Evolutionary conservation across 1,140 invertebrate species (phyloP), one percentile per base, ranked within the genome.

Genomic region (Drosophila ananassae): DNA sequence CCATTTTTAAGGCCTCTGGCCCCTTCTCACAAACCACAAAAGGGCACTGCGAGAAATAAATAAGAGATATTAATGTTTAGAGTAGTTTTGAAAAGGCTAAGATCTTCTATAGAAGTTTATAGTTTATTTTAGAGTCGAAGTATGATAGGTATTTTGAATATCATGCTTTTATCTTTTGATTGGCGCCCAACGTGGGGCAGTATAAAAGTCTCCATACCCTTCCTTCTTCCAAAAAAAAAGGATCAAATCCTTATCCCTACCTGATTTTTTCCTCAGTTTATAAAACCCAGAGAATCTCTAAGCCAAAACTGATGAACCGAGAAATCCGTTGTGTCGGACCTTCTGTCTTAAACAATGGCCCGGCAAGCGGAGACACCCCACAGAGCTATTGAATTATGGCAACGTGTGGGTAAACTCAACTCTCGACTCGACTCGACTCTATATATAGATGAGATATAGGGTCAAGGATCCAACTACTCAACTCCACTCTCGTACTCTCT

Each of bases 1-100:
- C 61, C 80, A 77, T 85, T 84, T 84, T 85, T 80, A 85, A 85
- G 62, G 61, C 55, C 59, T 9, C 41, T 30, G 24, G 7, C 25
- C 17, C 13, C 10, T 7, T 22, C 3, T n/a, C 9, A 13, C 21
- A 10, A 22, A 10, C 17, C 17, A 9, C 44, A 47, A 17, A 21
- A 12, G 9, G 9, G 12, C 44, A 47, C 44, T 47, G 44, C 0
- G 5, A 21, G 4, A 24, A 47, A 47, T 22, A 12, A 6, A 21
- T 21, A 0, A 13, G 5, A 41, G 34, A 9, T 17, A 17, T 17
- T 17, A 1, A 17, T 17, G 1, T 17, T 17, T 17, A 17, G 17
- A 17, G 17, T 17, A 17, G 17, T 0, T 17, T 17, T 1, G 0
- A 17, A 17, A 17, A 17, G 17, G 0, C 17, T 17, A 17, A 17